These are phyloP conservation scores for Smithornis capensis DNA, from an alignment of 2,113 vertebrate genomes.

Conservation along the genomic window DNA sequence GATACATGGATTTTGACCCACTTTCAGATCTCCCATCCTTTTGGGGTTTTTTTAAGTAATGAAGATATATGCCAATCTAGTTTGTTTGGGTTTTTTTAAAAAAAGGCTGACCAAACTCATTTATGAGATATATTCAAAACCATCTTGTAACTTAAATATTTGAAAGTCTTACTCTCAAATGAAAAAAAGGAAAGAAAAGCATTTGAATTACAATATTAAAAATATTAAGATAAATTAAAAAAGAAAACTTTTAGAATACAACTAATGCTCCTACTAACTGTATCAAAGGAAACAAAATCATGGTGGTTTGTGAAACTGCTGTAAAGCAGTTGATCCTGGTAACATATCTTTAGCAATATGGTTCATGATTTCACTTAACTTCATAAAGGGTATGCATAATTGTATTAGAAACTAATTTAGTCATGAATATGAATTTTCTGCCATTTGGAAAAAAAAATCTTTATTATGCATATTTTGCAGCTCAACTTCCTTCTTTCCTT, in stretches of 20 bases:
- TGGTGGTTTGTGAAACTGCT: not conserved
- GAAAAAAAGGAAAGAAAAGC: not conserved
- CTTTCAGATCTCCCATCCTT: rapidly evolving
- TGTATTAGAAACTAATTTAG: conserved; percentile 73
- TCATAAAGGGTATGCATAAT: conserved; percentile 68
- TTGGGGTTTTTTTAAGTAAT: not conserved
- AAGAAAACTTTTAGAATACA: not conserved
- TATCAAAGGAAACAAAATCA: not conserved
- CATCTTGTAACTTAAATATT: not conserved
- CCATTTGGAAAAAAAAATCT: not conserved
- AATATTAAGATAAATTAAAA: not conserved
- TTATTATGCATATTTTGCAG: conserved; percentile 63
- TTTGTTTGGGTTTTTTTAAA: not conserved
- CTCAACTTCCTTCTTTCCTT: conserved; percentile 32
- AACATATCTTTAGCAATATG: not conserved
- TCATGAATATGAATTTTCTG: conserved; percentile 66
- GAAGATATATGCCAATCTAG: not conserved
- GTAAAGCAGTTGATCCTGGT: not conserved
- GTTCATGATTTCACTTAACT: conserved; percentile 51
- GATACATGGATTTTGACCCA: rapidly evolving
- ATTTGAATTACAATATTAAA: not conserved
- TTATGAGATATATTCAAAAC: not conserved
- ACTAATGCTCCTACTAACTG: not conserved
- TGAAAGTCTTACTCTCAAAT: not conserved
- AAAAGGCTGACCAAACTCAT: not conserved